Evolutionary conservation across 2,888 invertebrate genomes (phyloP).

Genomic region (Morpho deidamia): DNA sequence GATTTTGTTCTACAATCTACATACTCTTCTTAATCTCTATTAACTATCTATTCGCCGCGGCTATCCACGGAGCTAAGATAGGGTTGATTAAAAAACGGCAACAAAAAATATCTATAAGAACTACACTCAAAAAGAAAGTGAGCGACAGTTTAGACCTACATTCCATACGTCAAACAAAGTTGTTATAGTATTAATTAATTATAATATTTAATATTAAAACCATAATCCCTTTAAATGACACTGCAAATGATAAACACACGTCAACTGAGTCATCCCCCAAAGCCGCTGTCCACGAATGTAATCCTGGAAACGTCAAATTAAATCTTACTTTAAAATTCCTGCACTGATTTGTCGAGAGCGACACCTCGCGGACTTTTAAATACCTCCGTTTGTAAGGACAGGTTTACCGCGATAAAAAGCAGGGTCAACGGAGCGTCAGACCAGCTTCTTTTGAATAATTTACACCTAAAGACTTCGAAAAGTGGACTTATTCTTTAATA

Average conservation of each 20-base stretch:
- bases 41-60: too few species aligned
- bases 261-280: constrained; percentile 3
- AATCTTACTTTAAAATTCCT: constrained; percentile 13
- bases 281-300: constrained; percentile 13
- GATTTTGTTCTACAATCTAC: too few species aligned
- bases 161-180: not conserved
- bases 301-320: constrained; percentile 12
- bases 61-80: too few species aligned
- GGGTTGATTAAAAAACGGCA: too few species aligned
- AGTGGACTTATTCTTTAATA: constrained; percentile 39
- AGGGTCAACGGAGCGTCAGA: constrained; percentile 50
- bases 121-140: not conserved
- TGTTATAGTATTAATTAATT: too few species aligned
- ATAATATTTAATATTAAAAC: not conserved
- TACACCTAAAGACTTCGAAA: constrained; percentile 65
- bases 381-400: constrained; percentile 60
- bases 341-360: constrained; percentile 10
- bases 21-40: too few species aligned
- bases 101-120: too few species aligned
- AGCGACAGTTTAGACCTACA: not conserved
- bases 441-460: constrained; percentile 70
- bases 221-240: constrained; percentile 1
- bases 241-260: constrained; percentile 4
- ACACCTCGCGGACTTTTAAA: constrained; percentile 25
- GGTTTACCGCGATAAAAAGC: constrained; percentile 55